Conservation (phyloP, 2,113 vertebrate genomes). For the Ariopsis seemanni region DNA sequence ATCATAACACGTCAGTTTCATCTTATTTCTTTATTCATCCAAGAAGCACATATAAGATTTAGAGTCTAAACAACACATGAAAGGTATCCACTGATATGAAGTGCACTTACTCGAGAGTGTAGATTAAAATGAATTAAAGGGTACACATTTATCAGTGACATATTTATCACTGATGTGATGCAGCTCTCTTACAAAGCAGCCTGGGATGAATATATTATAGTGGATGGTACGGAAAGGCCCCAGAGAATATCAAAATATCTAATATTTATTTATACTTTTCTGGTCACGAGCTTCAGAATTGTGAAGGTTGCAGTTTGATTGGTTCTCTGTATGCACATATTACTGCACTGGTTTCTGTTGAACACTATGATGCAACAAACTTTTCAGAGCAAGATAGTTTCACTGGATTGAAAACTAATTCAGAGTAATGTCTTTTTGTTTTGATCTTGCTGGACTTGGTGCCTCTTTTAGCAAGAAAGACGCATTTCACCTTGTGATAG, state of each 20-base stretch:
- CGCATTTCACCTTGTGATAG: neutral
- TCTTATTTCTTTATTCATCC: neutral
- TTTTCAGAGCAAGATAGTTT: neutral
- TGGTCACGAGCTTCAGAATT: neutral
- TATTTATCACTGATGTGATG: neutral
- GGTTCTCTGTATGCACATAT: neutral
- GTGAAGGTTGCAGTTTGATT: neutral
- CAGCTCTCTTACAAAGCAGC: neutral
- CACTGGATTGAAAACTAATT: neutral
- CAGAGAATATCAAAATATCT: neutral
- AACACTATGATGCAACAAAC: neutral
- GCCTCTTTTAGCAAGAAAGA: neutral
- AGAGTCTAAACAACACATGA: neutral
- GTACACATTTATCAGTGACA: neutral
- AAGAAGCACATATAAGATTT: neutral
- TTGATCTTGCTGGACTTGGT: neutral
- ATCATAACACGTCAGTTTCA: neutral
- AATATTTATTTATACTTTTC: neutral
- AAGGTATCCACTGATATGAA: neutral
- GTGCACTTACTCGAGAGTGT: neutral
- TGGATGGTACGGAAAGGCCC: neutral
- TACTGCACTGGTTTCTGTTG: neutral
- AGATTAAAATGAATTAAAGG: slow-evolving; percentile 1
- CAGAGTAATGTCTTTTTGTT: neutral
- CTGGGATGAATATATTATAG: neutral